Evolutionary conservation across 2,797 vertebrate species (phyloP).

Genomic region (Microctenopoma lineatum): DNA sequence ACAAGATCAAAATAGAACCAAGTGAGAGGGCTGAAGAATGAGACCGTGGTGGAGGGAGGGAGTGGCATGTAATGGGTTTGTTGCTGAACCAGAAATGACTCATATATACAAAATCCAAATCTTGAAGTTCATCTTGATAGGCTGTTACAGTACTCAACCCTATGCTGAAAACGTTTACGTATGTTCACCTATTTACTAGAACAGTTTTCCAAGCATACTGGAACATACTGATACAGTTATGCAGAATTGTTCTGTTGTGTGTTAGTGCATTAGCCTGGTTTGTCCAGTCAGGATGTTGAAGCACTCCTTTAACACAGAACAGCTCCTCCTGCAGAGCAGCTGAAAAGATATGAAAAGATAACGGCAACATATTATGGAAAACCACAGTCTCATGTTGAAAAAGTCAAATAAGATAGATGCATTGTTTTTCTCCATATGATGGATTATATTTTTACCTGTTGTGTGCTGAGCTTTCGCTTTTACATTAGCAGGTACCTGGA

Average conservation of each 20-base stretch:
- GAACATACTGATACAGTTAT: not conserved
- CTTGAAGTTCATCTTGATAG: not conserved
- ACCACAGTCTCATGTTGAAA: constrained; percentile 6
- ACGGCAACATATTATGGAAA: not conserved
- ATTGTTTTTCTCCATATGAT: constrained; percentile 16
- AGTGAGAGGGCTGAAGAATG: constrained; percentile 52
- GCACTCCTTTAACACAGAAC: constrained; percentile 1
- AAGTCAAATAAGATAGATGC: constrained; percentile 2
- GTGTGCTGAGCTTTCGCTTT: constrained; percentile 33
- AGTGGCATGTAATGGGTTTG: constrained; percentile 12
- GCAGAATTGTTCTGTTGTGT: not conserved
- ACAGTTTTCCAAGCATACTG: not conserved
- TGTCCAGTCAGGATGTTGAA: not conserved
- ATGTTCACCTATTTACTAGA: not conserved
- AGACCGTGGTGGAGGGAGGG: constrained; percentile 34
- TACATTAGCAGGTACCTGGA: constrained; percentile 63
- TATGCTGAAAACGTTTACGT: not conserved
- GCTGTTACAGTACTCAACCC: not conserved
- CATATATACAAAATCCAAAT: not conserved
- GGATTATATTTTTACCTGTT: constrained; percentile 13
- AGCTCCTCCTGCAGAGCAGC: constrained; percentile 4
- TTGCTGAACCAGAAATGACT: constrained; percentile 7
- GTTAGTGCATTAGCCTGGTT: not conserved
- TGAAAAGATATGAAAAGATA: constrained; percentile 13
- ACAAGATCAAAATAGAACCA: constrained; percentile 65